These are phyloP conservation scores for Drosophila stalkeri DNA, from an alignment of 2,888 invertebrate genomes.

Conservation along the genomic window DNA sequence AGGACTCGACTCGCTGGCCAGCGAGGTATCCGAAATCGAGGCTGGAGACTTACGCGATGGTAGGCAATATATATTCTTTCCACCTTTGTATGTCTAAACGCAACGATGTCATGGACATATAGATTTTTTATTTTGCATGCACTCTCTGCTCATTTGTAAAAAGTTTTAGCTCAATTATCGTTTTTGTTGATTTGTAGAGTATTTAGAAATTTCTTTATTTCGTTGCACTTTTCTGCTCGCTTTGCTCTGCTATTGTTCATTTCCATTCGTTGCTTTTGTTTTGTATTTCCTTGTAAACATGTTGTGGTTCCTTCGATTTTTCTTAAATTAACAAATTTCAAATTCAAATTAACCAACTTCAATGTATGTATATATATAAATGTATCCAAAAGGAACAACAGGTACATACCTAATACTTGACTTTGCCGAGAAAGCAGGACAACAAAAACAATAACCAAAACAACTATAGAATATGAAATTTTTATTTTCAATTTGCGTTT, in stretches of 20 bases:
- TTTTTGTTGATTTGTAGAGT: constrained; percentile 5
- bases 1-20: constrained; percentile 93
- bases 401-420: constrained; percentile 49
- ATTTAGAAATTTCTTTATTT: constrained; percentile 21
- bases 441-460: constrained; percentile 37
- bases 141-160: constrained; percentile 24
- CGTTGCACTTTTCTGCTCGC: constrained; percentile 46
- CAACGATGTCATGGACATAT: constrained; percentile 14
- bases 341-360: constrained; percentile 60
- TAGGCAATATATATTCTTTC: constrained; percentile 82
- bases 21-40: constrained; percentile 95
- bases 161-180: background rate
- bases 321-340: constrained; percentile 58
- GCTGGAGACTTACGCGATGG: constrained; percentile 97
- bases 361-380: constrained; percentile 39
- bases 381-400: constrained; percentile 39
- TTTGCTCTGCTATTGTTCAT: constrained; percentile 37
- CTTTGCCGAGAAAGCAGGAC: constrained; percentile 85
- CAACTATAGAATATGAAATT: constrained; percentile 40
- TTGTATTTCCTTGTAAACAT: constrained; percentile 63
- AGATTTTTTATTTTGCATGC: constrained; percentile 37
- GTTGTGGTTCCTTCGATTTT: constrained; percentile 70
- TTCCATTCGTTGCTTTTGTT: constrained; percentile 34
- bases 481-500: constrained; percentile 38
- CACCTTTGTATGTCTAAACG: constrained; percentile 5